Evolutionary conservation across 2,113 vertebrate species (phyloP).

Genomic region (Corvus moneduloides): DNA sequence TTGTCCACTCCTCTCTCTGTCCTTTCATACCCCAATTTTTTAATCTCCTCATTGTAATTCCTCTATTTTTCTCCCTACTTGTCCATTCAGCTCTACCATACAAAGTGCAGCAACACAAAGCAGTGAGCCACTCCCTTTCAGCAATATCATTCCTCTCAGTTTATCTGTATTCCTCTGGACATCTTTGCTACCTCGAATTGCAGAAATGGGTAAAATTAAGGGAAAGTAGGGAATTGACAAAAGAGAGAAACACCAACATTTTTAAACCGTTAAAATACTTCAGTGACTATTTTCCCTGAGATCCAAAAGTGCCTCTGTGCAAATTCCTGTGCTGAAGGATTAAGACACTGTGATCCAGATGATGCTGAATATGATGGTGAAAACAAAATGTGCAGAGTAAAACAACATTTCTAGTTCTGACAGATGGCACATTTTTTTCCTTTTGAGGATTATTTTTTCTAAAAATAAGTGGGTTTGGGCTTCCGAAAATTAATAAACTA

Average conservation of each 20-base stretch:
- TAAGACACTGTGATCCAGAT: constrained; percentile 22
- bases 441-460: neutral
- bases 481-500: neutral
- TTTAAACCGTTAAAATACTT: neutral
- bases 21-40: neutral
- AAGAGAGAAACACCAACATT: neutral
- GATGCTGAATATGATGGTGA: neutral
- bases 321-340: neutral
- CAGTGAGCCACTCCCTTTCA: neutral
- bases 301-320: neutral
- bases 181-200: neutral
- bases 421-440: constrained; percentile 1
- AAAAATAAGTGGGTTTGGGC: neutral
- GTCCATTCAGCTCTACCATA: neutral
- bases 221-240: neutral
- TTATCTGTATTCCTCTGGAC: neutral
- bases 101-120: neutral
- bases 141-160: neutral
- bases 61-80: neutral
- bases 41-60: neutral
- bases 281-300: neutral
- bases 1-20: neutral
- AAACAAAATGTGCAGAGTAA: constrained; percentile 26
- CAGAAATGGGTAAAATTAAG: neutral
- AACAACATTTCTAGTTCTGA: neutral